Conservation (phyloP, 1,140 invertebrate species). For the Drosophila aff. region DNA sequence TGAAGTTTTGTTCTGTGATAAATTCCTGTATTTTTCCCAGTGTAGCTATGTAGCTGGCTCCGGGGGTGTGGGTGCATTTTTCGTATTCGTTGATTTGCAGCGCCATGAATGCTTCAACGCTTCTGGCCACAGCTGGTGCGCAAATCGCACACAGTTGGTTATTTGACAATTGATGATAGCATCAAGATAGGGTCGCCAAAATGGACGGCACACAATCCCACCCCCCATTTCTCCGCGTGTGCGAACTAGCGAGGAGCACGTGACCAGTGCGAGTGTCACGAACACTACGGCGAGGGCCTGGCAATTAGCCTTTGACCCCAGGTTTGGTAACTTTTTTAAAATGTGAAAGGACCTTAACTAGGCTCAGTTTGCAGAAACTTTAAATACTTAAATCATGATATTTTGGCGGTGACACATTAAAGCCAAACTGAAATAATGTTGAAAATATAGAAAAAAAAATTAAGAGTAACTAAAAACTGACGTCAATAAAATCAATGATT, state of each 20-base stretch:
- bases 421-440: neutral
- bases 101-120: conserved; percentile 81
- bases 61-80: conserved; percentile 16
- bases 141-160: conserved; percentile 82
- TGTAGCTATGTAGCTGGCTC: conserved; percentile 24
- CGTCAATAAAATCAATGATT: neutral
- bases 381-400: neutral
- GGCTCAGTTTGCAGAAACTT: neutral
- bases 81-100: conserved; percentile 69
- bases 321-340: conserved; percentile 6
- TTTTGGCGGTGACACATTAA: neutral
- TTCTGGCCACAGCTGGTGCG: conserved; percentile 77
- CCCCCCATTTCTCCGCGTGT: conserved; percentile 18
- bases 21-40: neutral
- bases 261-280: conserved; percentile 36
- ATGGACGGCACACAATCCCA: conserved; percentile 43
- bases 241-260: conserved; percentile 66
- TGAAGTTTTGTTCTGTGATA: neutral
- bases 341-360: neutral
- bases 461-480: neutral
- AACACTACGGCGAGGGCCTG: conserved; percentile 35
- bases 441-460: neutral
- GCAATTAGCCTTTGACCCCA: conserved; percentile 48
- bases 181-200: conserved; percentile 79
- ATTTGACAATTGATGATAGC: conserved; percentile 84